Evolutionary conservation across 2,797 vertebrate genomes (phyloP), one percentile per base, ranked within the genome.

Genomic region (Anableps anableps): DNA sequence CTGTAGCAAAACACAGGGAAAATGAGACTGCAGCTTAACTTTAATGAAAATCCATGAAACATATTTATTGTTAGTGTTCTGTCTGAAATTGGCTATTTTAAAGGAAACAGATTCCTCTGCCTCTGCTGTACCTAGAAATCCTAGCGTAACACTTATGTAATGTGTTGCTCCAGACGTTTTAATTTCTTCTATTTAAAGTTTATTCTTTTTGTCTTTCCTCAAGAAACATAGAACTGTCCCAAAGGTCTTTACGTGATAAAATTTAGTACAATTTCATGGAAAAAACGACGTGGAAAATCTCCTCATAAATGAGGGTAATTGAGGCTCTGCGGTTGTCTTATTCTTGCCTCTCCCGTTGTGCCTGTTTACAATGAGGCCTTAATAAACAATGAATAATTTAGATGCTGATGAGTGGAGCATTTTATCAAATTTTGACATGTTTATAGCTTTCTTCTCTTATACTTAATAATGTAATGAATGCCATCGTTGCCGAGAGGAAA

Each of bases 341-440:
- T 86, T 82, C 82, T 84, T 55, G 36, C 77, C 80, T 84, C 80
- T 79, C 83, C 89, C 70, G 84, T 85, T 91, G 91, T 78, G 85
- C 86, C 84, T 93, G 86, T 92, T 94, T 91, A 91, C 89, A 84
- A 84, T 58, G 88, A 87, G 66, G 51, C 55, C 72, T 50, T 83
- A 75, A 79, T 72, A 83, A 74, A 88, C 77, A 76, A 72, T 2
- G 60, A 79, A 81, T 82, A 75, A 89, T 86, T 68, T 84, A 84
- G 38, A 77, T 80, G 86, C 84, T 92, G 88, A 91, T 88, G 87
- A 85, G 47, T 79, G 88, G 91, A 91, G 88, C 83, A 83, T 87
- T 90, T 85, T 19, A 80, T 89, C 64, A 87, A 82, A 80, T 87
- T 88, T 26, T 74, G 70, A 83, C 80, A 82, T 82, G 74, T 86